Conservation (phyloP, 1,140 invertebrate species). For the Paralvinella palmiformis region DNA sequence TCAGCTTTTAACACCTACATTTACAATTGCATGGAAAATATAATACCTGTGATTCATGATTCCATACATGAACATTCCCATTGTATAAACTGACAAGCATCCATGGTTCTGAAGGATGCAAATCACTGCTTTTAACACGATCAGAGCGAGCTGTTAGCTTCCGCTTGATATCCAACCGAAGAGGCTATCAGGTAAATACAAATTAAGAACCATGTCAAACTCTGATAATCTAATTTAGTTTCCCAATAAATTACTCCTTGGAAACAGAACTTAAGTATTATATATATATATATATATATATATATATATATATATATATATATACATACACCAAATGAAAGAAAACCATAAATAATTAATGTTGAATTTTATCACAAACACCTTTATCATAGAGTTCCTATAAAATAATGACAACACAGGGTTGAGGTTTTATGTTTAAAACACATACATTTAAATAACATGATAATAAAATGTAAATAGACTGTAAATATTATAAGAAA, state of each 20-base stretch:
- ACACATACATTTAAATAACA: no score
- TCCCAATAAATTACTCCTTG: neutral
- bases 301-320: neutral
- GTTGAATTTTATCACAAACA: neutral
- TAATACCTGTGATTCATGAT: slow-evolving; percentile 79
- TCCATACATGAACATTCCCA: slow-evolving; percentile 99
- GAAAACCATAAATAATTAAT: neutral
- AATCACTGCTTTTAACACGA: slow-evolving; percentile 94
- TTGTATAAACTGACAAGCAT: slow-evolving; percentile 96
- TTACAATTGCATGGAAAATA: neutral
- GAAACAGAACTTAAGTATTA: neutral
- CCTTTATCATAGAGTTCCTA: no score
- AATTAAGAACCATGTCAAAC: neutral
- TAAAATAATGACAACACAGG: no score
- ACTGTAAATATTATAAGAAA: no score
- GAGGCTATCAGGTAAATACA: slow-evolving; percentile 11
- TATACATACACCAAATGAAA: neutral
- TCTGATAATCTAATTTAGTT: neutral
- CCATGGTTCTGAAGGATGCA: slow-evolving; percentile 97
- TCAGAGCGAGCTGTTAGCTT: slow-evolving; percentile 95
- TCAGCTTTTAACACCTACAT: neutral
- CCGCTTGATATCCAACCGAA: slow-evolving; percentile 85
- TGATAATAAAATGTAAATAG: no score
- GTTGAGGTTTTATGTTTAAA: no score
- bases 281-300: neutral